A percentile compares a stretch with the other conserved stretches of the same genome.
Evolutionary conservation across 2,113 vertebrate species (phyloP).

Genomic region (Caloenas nicobarica): DNA sequence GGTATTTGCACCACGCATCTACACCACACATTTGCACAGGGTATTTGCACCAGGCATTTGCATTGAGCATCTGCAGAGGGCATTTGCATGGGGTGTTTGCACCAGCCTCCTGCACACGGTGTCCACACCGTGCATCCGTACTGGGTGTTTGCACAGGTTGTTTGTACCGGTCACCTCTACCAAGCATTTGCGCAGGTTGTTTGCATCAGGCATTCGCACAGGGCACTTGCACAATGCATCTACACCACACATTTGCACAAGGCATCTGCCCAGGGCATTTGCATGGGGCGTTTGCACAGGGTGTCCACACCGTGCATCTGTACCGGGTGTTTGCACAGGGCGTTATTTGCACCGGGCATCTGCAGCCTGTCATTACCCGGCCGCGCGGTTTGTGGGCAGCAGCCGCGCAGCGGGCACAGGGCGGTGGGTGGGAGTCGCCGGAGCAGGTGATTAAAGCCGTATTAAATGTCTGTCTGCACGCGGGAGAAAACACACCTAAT

Average conservation of each 20-base stretch:
- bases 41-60: neutral
- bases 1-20: neutral
- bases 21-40: neutral
- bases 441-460: conserved; percentile 47
- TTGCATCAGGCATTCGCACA: neutral
- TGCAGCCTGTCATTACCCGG: neutral
- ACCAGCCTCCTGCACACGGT: no score
- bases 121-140: neutral
- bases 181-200: no score
- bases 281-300: neutral
- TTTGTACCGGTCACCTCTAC: neutral
- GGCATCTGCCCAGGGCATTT: neutral
- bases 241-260: no score
- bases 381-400: neutral
- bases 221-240: neutral
- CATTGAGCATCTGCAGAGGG: neutral
- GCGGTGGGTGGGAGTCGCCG: neutral
- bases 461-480: conserved; percentile 27
- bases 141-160: fast-evolving
- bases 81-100: neutral
- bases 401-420: neutral
- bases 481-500: conserved; percentile 53
- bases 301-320: neutral
- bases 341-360: neutral
- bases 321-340: neutral